Base-by-base conservation (phyloP, 2,797 vertebrate species). In the Numenius phaeopus region DNA sequence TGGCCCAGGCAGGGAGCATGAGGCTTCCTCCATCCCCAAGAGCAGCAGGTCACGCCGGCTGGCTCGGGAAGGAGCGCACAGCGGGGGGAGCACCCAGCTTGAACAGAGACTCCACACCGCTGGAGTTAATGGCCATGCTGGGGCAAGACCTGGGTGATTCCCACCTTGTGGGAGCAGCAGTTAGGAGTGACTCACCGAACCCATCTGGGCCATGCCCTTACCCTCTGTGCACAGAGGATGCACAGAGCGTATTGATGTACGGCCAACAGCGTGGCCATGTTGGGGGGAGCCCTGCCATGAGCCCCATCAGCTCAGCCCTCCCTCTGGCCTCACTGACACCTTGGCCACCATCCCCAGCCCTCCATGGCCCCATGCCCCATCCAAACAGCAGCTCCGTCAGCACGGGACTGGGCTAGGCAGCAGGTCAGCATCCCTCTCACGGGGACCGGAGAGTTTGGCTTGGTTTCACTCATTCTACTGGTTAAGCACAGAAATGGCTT, bases 51-150 rank as follows among this genome's bases (percentile, higher is more conserved):
- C 44, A n/a, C 1, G 3, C 16, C 2, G 2, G 23, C 55, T 58
- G 83, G 55, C 77, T 77, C 1, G 0, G 37, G 46, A 65, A 37
- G 27, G 14, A 39, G 29, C 16, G 9, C 21, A 22, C n/a, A 72
- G 66, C 0, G 0, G 2, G 16, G n/a, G 32, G 14, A 37, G 34
- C 0, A 0, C 62, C 46, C 66, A 17, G 66, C 50, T 39, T 30
- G 50, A 66, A 44, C 79, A 69, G 39, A 42, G 29, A 46, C 24
- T 58, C 57, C 39, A 7, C 14, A 1, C 22, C 1, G 2, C 66
- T n/a, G 61, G 58, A 23, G 54, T 7, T 27, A 19, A 0, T 0
- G 5, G 8, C 12, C 34, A 49, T 44, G 42, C 52, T 70, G 47
- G 17, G 55, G 19, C 11, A 7, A 61, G 44, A 44, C 34, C 46